Conservation (phyloP, 2,113 vertebrate genomes). For the Toxostoma redivivum region DNA sequence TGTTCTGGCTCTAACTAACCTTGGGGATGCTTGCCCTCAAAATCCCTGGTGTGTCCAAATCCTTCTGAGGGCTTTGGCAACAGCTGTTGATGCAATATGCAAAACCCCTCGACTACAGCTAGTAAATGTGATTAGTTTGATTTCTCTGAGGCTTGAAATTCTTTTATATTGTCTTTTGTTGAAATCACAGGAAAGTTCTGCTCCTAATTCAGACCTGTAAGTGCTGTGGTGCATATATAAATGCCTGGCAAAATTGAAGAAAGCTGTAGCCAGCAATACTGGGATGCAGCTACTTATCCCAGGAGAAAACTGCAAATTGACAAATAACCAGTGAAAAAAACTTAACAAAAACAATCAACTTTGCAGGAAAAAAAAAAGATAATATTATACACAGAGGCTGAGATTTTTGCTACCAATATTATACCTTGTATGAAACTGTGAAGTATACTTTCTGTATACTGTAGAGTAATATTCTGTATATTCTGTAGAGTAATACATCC, state of each 20-base stretch:
- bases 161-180: neutral
- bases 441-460: neutral
- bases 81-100: neutral
- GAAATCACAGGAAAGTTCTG: neutral
- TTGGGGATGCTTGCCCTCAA: neutral
- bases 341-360: neutral
- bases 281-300: neutral
- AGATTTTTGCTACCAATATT: neutral
- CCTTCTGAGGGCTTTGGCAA: neutral
- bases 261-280: neutral
- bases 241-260: neutral
- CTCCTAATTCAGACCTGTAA: neutral
- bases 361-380: neutral
- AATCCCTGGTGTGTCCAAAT: neutral
- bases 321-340: neutral
- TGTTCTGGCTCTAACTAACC: neutral
- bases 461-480: neutral
- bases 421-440: neutral
- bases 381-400: neutral
- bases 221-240: neutral
- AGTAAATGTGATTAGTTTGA: neutral
- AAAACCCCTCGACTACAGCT: neutral
- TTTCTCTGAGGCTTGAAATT: neutral
- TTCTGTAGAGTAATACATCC: neutral
- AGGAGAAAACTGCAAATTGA: neutral